Percentiles rank a stretch among this genome's conserved stretches.
phyloP scores from a whole-genome alignment of 53 echinoderm and acorn worm species.

The Hippasteria phrygiana region DNA sequence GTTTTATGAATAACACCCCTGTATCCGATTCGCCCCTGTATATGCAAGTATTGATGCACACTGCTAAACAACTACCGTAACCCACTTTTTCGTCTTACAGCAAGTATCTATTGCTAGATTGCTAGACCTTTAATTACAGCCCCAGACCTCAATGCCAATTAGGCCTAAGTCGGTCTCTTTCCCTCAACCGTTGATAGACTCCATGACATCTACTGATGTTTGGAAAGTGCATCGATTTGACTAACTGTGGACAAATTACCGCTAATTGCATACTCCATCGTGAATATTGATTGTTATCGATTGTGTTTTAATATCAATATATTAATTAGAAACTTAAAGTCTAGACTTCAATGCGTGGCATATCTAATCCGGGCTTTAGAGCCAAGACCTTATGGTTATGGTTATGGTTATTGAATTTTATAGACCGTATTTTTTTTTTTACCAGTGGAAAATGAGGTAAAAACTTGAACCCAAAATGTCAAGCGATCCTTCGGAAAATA shows the following conservation, averaged over 20 bases:
- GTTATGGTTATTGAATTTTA: too few species aligned
- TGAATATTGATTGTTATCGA: neutral
- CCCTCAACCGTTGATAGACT: too few species aligned
- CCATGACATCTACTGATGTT: neutral
- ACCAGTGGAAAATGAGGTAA: too few species aligned
- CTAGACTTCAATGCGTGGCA: neutral
- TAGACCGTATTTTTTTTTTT: too few species aligned
- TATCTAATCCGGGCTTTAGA: too few species aligned
- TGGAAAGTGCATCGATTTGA: neutral
- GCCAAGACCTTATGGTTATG: too few species aligned
- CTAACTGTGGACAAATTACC: neutral
- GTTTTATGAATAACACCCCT: too few species aligned
- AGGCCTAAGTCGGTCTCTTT: too few species aligned
- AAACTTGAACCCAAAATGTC: too few species aligned
- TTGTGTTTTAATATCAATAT: neutral
- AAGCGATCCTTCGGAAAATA: too few species aligned
- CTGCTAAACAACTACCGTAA: neutral
- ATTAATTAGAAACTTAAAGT: neutral
- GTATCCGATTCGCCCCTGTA: too few species aligned
- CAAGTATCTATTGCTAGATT: neutral
- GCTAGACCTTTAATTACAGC: neutral
- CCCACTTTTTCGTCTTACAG: neutral
- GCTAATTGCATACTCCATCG: neutral
- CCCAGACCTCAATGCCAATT: neutral
- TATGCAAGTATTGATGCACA: too few species aligned